Base-by-base conservation (phyloP, 2,888 invertebrate genomes). In the Sepiola atlantica region DNA sequence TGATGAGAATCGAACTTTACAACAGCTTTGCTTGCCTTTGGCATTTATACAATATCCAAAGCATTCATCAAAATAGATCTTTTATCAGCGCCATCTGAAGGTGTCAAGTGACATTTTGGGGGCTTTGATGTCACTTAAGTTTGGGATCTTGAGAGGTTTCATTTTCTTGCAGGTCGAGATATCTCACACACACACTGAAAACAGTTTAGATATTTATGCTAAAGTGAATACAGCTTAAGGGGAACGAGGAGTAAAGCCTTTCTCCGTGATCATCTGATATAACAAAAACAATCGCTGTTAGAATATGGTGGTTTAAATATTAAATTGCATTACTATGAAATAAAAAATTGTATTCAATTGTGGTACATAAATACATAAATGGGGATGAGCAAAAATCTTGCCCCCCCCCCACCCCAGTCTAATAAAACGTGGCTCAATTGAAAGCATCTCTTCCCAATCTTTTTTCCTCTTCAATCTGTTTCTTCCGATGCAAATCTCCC, bases 381-480 rank as follows among this genome's bases (percentile, higher is more conserved):
- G 14, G n/a, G 14, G 10, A n/a, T 12, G 28, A n/a, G 28, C 10
- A n/a, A 77, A n/a, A n/a, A n/a, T n/a, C n/a, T n/a, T n/a, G n/a
- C n/a, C n/a, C n/a, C n/a, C n/a, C n/a, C n/a, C n/a, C n/a, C n/a
- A n/a, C n/a, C n/a, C n/a, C n/a, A n/a, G n/a, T n/a, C n/a, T n/a
- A 14, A n/a, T 10, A 77, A n/a, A 77, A 61, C 57, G 16, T 32
- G 18, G 77, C n/a, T 77, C n/a, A 92, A 14, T n/a, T 54, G 21
- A 92, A 92, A 92, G 16, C 10, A 35, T 92, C 92, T 61, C 94
- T 93, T n/a, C 57, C 55, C 21, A 93, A 90, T 90, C n/a, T 45
- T 54, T 93, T 45, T 55, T 45, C 28, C 20, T 95, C 98, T 98
- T 97, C 98, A 98, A 94, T 99, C 98, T 95, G 99, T 97, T 97